Evolutionary conservation across 2,888 invertebrate species (phyloP).

Genomic region (Brachylomia viminalis): DNA sequence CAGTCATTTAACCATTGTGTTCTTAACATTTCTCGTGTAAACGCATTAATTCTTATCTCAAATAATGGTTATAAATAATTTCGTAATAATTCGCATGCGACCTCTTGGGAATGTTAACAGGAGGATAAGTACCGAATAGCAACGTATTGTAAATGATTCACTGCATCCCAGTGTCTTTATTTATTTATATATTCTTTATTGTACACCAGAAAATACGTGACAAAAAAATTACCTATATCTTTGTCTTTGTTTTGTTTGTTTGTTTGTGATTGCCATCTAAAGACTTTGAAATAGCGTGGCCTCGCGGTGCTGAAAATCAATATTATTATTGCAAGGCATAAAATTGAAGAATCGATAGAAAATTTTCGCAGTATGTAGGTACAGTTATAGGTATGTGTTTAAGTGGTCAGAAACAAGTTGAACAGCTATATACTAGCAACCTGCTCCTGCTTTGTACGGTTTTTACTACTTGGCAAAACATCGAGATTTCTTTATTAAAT

Average conservation of each 20-base stretch:
- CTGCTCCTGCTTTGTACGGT: not conserved
- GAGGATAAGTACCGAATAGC: conserved; percentile 22
- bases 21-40: conserved; percentile 32
- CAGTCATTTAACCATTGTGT: conserved; percentile 53
- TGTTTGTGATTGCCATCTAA: conserved; percentile 47
- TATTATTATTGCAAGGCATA: conserved; percentile 46
- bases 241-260: no score
- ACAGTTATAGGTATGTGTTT: not conserved
- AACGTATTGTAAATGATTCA: conserved; percentile 48
- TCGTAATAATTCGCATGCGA: conserved; percentile 39
- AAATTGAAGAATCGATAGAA: conserved; percentile 17
- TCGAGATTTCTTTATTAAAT: not conserved
- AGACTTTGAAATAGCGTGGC: conserved; percentile 40
- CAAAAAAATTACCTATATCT: no score
- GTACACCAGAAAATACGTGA: no score
- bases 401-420: not conserved
- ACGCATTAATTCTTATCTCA: conserved; percentile 32
- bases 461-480: not conserved
- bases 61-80: conserved; percentile 25
- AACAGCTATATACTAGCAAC: not conserved
- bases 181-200: no score
- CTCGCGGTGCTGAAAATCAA: conserved; percentile 49
- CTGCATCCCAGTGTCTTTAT: conserved; percentile 35
- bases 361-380: not conserved
- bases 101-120: conserved; percentile 43